Evolutionary conservation across 2,113 vertebrate genomes (phyloP).

Genomic region (Varanus salvator): DNA sequence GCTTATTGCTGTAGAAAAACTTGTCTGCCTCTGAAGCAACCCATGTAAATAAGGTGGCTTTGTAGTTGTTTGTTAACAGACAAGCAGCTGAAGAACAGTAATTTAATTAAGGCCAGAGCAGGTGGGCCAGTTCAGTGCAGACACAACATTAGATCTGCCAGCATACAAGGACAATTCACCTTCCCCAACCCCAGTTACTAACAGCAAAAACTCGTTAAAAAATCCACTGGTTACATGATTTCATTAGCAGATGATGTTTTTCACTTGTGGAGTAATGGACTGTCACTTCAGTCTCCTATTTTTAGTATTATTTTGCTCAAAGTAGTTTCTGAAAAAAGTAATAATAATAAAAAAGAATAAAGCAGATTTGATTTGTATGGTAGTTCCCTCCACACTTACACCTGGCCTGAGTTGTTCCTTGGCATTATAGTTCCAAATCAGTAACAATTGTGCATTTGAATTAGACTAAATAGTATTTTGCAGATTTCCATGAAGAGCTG

Average conservation of each 20-base stretch:
- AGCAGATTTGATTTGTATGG: not conserved
- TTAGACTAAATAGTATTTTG: not conserved
- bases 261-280: not conserved
- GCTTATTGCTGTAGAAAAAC: not conserved
- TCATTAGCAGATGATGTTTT: not conserved
- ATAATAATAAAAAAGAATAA: no score
- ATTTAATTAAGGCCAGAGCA: not conserved
- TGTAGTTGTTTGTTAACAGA: no score
- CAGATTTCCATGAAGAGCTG: constrained; percentile 2
- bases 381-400: no score
- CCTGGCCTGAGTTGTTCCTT: not conserved
- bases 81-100: not conserved
- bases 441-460: not conserved
- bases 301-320: not conserved
- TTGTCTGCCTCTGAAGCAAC: not conserved
- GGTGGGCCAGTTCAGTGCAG: not conserved
- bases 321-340: not conserved
- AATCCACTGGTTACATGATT: not conserved
- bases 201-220: not conserved
- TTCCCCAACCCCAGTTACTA: not conserved
- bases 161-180: not conserved
- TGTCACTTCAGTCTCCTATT: not conserved
- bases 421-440: not conserved
- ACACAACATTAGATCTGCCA: not conserved
- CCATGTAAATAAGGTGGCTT: not conserved